Evolutionary conservation across 2,888 invertebrate genomes (phyloP).

Genomic region (Trichopria drosophilae): DNA sequence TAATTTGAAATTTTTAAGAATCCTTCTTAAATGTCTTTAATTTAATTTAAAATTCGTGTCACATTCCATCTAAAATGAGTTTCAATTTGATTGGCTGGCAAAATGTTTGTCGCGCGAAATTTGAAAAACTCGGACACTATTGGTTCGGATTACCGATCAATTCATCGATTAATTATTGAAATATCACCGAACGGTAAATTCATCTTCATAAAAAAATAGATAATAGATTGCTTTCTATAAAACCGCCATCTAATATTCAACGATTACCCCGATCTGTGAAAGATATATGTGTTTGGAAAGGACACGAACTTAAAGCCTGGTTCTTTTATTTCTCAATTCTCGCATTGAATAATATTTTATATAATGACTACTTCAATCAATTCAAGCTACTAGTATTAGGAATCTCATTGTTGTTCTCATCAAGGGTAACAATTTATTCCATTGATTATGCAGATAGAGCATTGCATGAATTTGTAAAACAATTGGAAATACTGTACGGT

Average conservation of each 20-base stretch:
- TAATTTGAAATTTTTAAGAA: too few species aligned
- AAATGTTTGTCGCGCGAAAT: too few species aligned
- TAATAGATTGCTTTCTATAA: too few species aligned
- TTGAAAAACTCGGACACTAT: too few species aligned
- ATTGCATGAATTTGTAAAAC: conserved; percentile 2
- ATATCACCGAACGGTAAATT: too few species aligned
- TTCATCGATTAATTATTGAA: too few species aligned
- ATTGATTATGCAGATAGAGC: conserved; percentile 2
- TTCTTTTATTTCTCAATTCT: conserved; percentile 8
- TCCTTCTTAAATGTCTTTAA: too few species aligned
- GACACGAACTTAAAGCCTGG: conserved; percentile 13
- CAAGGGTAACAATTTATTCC: conserved; percentile 9
- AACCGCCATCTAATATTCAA: conserved; percentile 6
- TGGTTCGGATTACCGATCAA: too few species aligned
- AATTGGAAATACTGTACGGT: conserved; percentile 1
- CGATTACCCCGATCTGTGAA: conserved; percentile 3
- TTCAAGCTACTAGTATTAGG: conserved; percentile 17
- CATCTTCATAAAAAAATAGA: too few species aligned
- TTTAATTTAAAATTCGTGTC: too few species aligned
- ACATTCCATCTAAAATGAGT: too few species aligned
- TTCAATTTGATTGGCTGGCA: too few species aligned
- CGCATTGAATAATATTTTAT: neutral
- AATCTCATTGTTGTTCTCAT: conserved; percentile 4
- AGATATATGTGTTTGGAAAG: conserved; percentile 2
- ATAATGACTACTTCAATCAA: conserved; percentile 9